Evolutionary conservation across 2,888 invertebrate species (phyloP), one percentile per base, ranked within the genome.

Genomic region (Gryllus longicercus): DNA sequence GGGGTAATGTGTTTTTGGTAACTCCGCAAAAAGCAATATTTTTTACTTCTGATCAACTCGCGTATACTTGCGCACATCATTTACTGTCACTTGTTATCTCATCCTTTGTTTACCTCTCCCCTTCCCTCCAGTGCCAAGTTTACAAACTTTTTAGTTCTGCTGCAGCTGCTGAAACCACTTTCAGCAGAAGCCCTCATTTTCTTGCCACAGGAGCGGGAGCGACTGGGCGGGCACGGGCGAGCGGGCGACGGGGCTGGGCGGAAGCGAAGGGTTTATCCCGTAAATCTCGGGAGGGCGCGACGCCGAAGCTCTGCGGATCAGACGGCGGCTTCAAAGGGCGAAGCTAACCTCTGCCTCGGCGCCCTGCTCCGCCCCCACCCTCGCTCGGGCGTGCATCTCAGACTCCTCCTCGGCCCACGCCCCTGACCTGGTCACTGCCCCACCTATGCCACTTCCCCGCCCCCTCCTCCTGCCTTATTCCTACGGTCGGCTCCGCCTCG

Each of bases 191-290:
- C 16, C 14, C 16, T 63, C 63, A 63, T 18, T 63, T 63, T 63
- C 63, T 14, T 63, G n/a, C n/a, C n/a, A 14, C 63, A n/a, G 63
- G n/a, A 63, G 63, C 14, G 63, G 16, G 16, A 5, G 16, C 14
- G 63, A 4, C 4, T 18, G n/a, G n/a, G 14, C 63, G n/a, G 12
- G 12, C 51, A 11, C 51, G 51, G 51, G 11, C 12, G 51, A 51
- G 51, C n/a, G 51, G 51, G 16, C 51, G 51, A 51, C 1, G 51
- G 16, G 51, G 63, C 14, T 4, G n/a, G 63, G 63, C 63, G 14
- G 16, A 14, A 63, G 63, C 63, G 63, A 63, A 63, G n/a, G 63
- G 63, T 63, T 63, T 63, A 63, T 63, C 63, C 63, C 63, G 63
- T 63, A 63, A 63, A 63, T 63, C 63, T 63, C n/a, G 16, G 4